Base-by-base conservation (phyloP, 2,797 vertebrate genomes). In the Pseudopleuronectes americanus region DNA sequence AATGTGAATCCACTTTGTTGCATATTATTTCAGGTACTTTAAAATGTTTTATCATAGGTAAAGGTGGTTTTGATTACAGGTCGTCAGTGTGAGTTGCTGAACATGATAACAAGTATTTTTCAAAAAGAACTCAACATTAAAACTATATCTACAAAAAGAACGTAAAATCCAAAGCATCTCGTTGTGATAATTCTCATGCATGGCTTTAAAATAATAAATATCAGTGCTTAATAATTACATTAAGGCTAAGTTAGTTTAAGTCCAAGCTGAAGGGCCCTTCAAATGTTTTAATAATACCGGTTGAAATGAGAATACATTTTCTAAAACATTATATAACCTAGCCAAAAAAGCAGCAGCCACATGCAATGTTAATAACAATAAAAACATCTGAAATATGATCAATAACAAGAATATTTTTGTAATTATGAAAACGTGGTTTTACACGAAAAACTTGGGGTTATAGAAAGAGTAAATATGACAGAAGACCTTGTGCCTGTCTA, bases 21-120 rank as follows among this genome's bases (percentile, higher is more conserved):
- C n/a, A 12, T 74, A 81, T 80, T 78, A 79, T 73, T 79, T 68
- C 22, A 79, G 73, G 71, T 77, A 80, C 76, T 74, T 68, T 51
- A 36, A 61, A 65, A 51, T 48, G 2, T 21, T 1, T 70, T 68
- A 3, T 72, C 4, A n/a, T 47, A 17, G 28, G 48, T 64, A 56
- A 60, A 55, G 2, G 4, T 49, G n/a, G 3, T 60, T 68, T 57
- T 64, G 59, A 67, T 58, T 33, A 59, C 17, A 64, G 10, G 3
- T 57, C 16, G 8, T 7, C 21, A 57, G 56, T 51, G 56, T 54
- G 23, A 62, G 56, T 16, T 57, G 55, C 28, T 0, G 3, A 64
- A 36, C 12, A 38, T 60, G 12, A 57, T 57, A 57, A 69, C 59
- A 9, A 55, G 5, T 3, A 3, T 57, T 23, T 26, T 8, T 66